Percentiles rank a stretch among this genome's conserved stretches.
Evolutionary conservation across 2,797 vertebrate genomes (phyloP).

Genomic region (Phoebastria nigripes): DNA sequence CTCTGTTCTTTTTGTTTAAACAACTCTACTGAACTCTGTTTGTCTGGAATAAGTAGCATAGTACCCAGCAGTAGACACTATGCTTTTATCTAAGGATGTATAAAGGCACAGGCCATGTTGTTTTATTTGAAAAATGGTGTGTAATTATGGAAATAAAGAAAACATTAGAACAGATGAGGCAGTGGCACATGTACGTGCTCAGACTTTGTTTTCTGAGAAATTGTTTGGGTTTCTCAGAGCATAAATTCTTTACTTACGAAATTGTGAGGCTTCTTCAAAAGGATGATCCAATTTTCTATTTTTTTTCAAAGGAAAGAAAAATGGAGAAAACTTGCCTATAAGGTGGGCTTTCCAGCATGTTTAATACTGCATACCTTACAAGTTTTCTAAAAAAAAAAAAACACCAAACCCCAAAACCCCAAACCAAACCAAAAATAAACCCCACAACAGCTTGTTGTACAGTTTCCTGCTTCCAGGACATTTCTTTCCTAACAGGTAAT

Average conservation of each 20-base stretch:
- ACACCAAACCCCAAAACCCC: fast-evolving
- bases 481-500: neutral
- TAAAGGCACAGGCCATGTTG: neutral
- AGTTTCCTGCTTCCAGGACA: neutral
- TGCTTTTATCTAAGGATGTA: neutral
- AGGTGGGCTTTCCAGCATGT: neutral
- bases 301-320: neutral
- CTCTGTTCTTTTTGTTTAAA: neutral
- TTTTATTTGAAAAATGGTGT: neutral
- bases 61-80: neutral
- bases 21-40: neutral
- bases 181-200: neutral
- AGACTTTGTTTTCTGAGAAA: neutral
- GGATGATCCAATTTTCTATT: neutral
- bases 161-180: neutral
- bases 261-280: neutral
- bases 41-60: neutral
- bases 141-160: neutral
- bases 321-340: neutral
- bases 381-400: neutral
- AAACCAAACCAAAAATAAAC: neutral
- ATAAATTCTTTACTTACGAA: neutral
- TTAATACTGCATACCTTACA: neutral
- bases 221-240: neutral
- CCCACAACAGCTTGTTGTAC: neutral